These are phyloP conservation scores for Petrolisthes manimaculis DNA, from an alignment of 2,888 invertebrate species.

Conservation along the genomic window DNA sequence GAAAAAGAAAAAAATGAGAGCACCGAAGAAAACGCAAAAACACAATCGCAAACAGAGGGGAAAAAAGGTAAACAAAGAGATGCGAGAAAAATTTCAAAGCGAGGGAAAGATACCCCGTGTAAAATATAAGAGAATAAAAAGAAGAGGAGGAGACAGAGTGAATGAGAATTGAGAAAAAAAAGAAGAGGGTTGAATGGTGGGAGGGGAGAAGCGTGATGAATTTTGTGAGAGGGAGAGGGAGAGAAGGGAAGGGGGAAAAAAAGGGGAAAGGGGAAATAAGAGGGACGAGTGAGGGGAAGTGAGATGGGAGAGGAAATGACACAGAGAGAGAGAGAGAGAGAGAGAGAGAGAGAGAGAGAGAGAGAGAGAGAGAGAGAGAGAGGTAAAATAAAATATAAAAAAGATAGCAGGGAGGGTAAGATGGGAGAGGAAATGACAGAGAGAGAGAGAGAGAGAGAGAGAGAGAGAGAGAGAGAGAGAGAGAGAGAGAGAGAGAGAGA, in stretches of 20 bases:
- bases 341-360: slow-evolving; percentile 11
- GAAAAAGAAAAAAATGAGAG: slow-evolving; percentile 8
- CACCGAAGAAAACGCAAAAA: neutral
- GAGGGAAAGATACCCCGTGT: neutral
- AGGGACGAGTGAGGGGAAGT: neutral
- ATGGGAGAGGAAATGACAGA: neutral
- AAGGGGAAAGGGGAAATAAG: neutral
- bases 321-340: neutral
- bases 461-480: neutral
- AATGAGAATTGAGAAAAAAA: neutral
- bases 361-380: neutral
- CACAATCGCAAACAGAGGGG: neutral
- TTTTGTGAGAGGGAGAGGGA: neutral
- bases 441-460: neutral
- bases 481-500: neutral
- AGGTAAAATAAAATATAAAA: neutral
- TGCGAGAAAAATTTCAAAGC: neutral
- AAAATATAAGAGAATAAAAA: neutral
- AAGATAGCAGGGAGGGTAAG: neutral
- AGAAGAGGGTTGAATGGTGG: neutral
- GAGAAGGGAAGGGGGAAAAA: neutral
- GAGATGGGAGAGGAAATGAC: no score
- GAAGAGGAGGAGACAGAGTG: slow-evolving; percentile 4
- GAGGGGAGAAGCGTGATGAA: neutral
- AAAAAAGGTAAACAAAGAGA: neutral